Base-by-base conservation (phyloP, 2,113 vertebrate species). In the Orientallactaga bullata region DNA sequence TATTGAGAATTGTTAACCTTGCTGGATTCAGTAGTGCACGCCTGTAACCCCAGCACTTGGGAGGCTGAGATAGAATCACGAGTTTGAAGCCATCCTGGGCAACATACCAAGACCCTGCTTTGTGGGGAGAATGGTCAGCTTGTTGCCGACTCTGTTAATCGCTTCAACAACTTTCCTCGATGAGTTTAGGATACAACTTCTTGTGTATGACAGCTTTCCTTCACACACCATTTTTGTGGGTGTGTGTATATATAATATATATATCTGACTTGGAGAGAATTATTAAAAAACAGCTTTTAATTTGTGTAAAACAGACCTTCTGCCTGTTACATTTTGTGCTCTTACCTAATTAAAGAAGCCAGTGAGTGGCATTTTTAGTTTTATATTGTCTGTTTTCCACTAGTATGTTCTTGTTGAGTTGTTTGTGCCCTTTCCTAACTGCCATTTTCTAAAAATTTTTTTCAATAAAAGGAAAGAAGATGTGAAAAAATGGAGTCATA, bases 361-460 rank as follows among this genome's bases (percentile, higher is more conserved):
- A 79, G 0, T 89, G 55, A 55, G 12, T 55, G 86, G 69, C 58
- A n/a, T 94, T 96, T 97, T 94, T 77, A 84, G 78, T 93, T 95
- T 96, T 72, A 81, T 71, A 80, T 89, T 77, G 42, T 94, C 11
- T 95, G 89, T 72, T 78, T 91, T 90, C 91, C 94, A 74, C 65
- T 88, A 88, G 72, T 89, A 73, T 85, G 84, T 94, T 77, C 51
- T 78, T 89, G 18, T 93, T 95, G 76, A 92, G 95, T 95, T 88
- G 28, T 94, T 92, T 84, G 73, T 88, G 42, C 58, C 88, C 91
- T 95, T 94, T 93, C 93, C 92, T 94, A 97, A 97, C 91, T 90
- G 94, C 91, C 95, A 72, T 98, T 98, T 98, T 98, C 95, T 98
- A 97, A 97, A 55, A 91, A 72, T 93, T 95, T 97, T 97, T 97